These are phyloP conservation scores for Ridgeia piscesae DNA, from an alignment of 1,140 invertebrate genomes.

Conservation along the genomic window DNA sequence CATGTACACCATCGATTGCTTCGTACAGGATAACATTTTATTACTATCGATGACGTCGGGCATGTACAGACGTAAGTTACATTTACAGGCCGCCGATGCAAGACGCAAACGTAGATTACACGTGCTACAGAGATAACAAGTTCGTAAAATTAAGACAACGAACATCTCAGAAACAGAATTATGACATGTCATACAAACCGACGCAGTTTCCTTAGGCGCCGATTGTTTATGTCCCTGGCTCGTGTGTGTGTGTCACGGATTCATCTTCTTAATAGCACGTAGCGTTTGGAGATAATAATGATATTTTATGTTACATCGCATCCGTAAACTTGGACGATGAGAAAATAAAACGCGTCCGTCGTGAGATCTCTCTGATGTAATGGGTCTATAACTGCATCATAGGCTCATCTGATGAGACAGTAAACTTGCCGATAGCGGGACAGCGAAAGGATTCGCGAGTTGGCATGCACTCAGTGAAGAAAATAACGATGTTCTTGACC, in stretches of 20 bases:
- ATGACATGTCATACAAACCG: neutral
- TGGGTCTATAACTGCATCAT: neutral
- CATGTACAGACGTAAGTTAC: no score
- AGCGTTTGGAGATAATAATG: neutral
- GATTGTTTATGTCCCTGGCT: neutral
- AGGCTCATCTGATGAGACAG: neutral
- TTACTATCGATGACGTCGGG: no score
- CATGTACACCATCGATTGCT: no score
- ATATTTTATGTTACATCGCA: neutral
- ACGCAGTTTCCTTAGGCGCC: neutral
- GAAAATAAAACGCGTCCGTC: neutral
- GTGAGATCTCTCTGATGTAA: neutral
- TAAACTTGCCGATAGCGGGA: neutral
- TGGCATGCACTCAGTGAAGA: neutral
- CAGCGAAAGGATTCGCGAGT: neutral
- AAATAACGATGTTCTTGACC: neutral
- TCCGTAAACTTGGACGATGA: slow-evolving; percentile 4
- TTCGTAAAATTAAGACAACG: neutral
- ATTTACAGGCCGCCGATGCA: no score
- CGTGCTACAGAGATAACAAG: neutral
- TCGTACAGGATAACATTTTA: no score
- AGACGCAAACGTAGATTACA: neutral
- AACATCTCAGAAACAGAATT: neutral
- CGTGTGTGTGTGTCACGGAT: neutral
- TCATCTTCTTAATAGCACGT: neutral